Evolutionary conservation across 2,797 vertebrate genomes (phyloP).

Genomic region (Artibeus lituratus): DNA sequence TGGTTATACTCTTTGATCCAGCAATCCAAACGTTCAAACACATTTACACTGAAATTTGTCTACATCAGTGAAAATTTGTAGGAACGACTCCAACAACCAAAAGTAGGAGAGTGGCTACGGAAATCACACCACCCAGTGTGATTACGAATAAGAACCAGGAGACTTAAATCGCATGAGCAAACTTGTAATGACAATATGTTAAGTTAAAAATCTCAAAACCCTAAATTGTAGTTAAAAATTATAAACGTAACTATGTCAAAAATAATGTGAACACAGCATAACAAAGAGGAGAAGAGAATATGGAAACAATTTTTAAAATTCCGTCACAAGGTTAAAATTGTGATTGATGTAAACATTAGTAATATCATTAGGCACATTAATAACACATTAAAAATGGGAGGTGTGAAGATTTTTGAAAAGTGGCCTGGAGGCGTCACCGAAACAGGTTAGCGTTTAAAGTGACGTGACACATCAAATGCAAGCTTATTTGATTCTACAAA

Average conservation of each 20-base stretch:
- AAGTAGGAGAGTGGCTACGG: neutral
- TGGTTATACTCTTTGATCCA: neutral
- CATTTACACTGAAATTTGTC: neutral
- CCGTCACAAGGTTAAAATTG: neutral
- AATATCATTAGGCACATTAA: constrained; percentile 5
- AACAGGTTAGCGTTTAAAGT: constrained; percentile 20
- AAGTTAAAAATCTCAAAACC: neutral
- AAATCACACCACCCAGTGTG: neutral
- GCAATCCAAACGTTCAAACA: neutral
- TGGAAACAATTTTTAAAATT: constrained; percentile 33
- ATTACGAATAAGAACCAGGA: constrained; percentile 2
- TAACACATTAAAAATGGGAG: neutral
- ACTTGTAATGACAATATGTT: neutral
- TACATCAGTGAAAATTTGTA: neutral
- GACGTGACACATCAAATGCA: neutral
- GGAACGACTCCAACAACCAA: neutral
- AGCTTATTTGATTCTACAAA: neutral
- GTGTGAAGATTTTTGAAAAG: constrained; percentile 29
- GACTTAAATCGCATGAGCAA: neutral
- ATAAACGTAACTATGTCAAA: constrained; percentile 22
- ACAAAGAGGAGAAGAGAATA: neutral
- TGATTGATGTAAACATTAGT: constrained; percentile 31
- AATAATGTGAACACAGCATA: neutral
- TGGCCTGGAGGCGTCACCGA: neutral
- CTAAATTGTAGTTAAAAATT: neutral